Evolutionary conservation across 2,888 invertebrate species (phyloP), one percentile per base, ranked within the genome.

Genomic region (Parochlus steinenii): DNA sequence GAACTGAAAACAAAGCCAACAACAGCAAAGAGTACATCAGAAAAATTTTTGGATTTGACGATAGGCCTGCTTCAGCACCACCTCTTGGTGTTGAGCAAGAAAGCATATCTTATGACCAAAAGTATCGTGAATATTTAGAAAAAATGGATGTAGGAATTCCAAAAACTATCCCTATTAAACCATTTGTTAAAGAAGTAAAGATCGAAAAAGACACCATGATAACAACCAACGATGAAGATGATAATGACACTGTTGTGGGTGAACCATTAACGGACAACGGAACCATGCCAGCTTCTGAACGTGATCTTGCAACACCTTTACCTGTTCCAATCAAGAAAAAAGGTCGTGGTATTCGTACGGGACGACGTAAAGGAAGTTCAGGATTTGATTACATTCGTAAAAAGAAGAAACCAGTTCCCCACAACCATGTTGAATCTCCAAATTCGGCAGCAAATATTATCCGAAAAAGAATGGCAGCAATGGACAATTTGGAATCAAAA

Each of bases 351-450:
- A 51, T 54, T 44, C 41, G 44, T 8, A 37, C 35, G 28, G 40
- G 52, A 24, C 39, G 43, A 0, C 47, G 55, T n/a, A 58, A 57
- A 41, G 54, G 55, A 5, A 58, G 58, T 40, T 59, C 59, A 5
- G 59, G 82, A 6, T 87, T 87, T 54, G 87, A 87, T 62, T 87
- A 87, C 44, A 82, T 87, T 41, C 64, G 85, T 22, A 87, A 87
- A 50, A 86, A 85, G 62, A 87, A 87, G 55, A 82, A 82, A 50
- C 69, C 71, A 28, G 57, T 63, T 2, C 61, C 66, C 44, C 64
- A 67, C 31, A 55, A 62, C 3, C 62, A 64, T 46, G 48, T 37
- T 6, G 46, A 42, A 47, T 19, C 39, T 42, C 51, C 48, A 42
- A 52, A 59, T 45, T 55, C 64, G 59, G 53, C 63, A 49, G 58